Base-by-base conservation (phyloP, 2,888 invertebrate genomes). In the Meta bourneti region DNA sequence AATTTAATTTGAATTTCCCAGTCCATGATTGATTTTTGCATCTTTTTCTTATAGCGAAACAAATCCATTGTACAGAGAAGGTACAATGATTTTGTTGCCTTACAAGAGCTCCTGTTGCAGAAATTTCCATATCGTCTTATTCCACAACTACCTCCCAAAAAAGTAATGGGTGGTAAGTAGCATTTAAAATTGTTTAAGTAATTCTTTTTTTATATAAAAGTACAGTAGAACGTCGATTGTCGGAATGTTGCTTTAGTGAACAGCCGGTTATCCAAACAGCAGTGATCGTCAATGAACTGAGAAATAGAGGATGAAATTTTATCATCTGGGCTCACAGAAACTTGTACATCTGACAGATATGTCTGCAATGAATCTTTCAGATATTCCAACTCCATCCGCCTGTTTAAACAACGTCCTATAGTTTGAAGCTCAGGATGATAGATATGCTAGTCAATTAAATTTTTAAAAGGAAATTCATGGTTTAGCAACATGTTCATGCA, bases 41-140 rank as follows among this genome's bases (percentile, higher is more conserved):
- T n/a, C 11, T 7, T 80, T 61, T 80, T 19, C n/a, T 93, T 94
- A 49, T 94, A 95, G 95, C 93, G 94, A 90, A 94, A 94, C 92
- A 94, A 95, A 90, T 93, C 94, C 13, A 94, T 94, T 61, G 95
- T 95, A 7, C 93, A 94, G 54, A 93, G 95, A 77, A 93, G 95
- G 49, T 95, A 95, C 93, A 95, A 95, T 94, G 95, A 95, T 93
- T 95, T 95, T 93, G 91, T 95, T 19, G 94, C 95, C 79, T 94
- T 95, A 78, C 94, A 95, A 93, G 95, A 95, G 75, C 93, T 95
- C 54, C 91, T 95, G n/a, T 93, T 95, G 90, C 93, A 94, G 69
- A 93, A 95, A 85, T 95, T 94, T 94, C 95, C 95, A 69, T 95
- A 95, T 92, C 94, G 95, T 90, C 94, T 95, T 88, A 94, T 95